Evolutionary conservation across 2,797 vertebrate genomes (phyloP).

Genomic region (Dipus sagitta): DNA sequence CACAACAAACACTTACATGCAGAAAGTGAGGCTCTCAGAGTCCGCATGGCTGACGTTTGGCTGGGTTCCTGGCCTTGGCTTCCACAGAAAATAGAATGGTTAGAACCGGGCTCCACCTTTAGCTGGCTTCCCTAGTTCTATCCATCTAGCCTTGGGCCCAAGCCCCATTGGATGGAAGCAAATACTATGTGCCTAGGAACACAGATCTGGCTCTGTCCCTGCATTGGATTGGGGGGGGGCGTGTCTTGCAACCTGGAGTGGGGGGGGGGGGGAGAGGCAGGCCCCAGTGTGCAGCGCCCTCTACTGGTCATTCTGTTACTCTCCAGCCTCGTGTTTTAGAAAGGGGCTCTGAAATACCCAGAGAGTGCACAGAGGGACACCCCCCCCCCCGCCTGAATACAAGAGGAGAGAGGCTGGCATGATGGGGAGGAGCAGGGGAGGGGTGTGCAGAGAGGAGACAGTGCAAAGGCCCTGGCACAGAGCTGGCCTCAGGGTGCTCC

Average conservation of each 20-base stretch:
- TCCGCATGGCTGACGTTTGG: too few species aligned
- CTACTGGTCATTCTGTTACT: not conserved
- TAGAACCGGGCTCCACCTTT: not conserved
- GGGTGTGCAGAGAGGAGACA: accelerated
- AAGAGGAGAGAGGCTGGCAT: not conserved
- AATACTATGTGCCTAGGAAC: constrained; percentile 88
- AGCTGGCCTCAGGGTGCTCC: accelerated
- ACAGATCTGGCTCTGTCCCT: not conserved
- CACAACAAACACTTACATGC: not conserved
- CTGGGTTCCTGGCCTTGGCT: not conserved
- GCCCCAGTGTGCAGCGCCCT: not conserved
- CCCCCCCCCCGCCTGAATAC: too few species aligned
- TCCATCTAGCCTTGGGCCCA: not conserved
- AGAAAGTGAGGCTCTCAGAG: not conserved
- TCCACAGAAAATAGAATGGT: accelerated
- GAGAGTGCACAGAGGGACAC: not conserved
- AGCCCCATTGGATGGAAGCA: constrained; percentile 70
- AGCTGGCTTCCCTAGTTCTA: not conserved
- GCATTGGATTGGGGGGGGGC: not conserved
- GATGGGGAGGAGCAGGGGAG: not conserved
- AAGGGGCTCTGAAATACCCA: not conserved
- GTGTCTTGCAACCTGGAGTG: not conserved
- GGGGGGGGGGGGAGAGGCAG: not conserved
- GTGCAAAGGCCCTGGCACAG: not conserved
- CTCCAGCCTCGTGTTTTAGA: accelerated